A percentile compares a stretch with the other conserved stretches of the same genome.
Conservation (phyloP, 2,113 vertebrate genomes). For the Gadus chalcogrammus region DNA sequence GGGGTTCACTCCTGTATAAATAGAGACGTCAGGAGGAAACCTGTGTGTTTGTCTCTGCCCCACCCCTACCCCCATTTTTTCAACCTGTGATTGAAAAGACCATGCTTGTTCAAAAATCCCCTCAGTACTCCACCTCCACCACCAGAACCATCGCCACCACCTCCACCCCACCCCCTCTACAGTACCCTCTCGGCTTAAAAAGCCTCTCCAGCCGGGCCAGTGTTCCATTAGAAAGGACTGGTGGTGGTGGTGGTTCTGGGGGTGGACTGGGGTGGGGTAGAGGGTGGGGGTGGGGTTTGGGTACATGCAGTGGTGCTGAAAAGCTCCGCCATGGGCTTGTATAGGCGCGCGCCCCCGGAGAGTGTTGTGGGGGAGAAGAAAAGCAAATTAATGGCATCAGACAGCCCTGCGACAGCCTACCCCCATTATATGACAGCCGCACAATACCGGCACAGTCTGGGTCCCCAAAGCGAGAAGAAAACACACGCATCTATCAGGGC, state of each 20-base stretch:
- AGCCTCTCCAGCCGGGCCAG: not conserved
- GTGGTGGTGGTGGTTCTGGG: not conserved
- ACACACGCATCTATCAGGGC: not conserved
- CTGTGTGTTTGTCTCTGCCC: too few species aligned
- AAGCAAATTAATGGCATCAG: constrained; percentile 3
- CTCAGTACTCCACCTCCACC: not conserved
- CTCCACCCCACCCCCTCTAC: not conserved
- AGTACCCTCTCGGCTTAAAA: not conserved
- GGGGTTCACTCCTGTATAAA: too few species aligned
- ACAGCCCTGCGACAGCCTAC: not conserved
- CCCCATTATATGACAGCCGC: constrained; percentile 1
- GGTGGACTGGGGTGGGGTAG: not conserved
- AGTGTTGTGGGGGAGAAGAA: not conserved
- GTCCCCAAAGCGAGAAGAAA: not conserved
- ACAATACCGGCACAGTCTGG: not conserved
- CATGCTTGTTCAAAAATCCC: too few species aligned
- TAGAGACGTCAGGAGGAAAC: too few species aligned
- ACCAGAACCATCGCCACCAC: not conserved
- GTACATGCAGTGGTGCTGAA: not conserved
- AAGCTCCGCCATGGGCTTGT: too few species aligned
- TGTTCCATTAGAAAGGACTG: not conserved
- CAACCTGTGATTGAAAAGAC: too few species aligned
- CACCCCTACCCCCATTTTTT: too few species aligned
- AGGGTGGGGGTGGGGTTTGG: not conserved
- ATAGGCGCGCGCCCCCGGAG: constrained; percentile 1